These are phyloP conservation scores for Caenorhabditis panamensis DNA, from an alignment of 2,888 invertebrate species.

Conservation along the genomic window DNA sequence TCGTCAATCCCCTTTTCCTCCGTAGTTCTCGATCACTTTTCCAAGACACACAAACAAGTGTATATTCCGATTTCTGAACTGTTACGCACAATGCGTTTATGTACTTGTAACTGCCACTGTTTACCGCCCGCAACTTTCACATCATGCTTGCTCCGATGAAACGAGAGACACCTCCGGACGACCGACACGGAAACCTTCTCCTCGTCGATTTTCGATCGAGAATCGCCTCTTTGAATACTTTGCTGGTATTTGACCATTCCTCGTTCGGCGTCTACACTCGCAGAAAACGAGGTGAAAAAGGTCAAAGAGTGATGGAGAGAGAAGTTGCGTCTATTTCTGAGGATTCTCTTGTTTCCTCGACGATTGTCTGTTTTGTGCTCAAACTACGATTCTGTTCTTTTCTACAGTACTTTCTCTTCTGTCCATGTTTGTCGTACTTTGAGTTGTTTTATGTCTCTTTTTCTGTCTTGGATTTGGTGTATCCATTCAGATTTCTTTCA, in stretches of 20 bases:
- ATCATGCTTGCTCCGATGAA: constrained; percentile 52
- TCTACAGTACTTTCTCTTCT: neutral
- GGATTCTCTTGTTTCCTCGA: neutral
- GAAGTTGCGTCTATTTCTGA: too few species aligned
- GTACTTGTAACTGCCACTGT: constrained; percentile 39
- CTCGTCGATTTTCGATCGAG: constrained; percentile 25
- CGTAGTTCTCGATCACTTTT: constrained; percentile 49
- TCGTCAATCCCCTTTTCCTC: neutral
- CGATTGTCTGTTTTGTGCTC: neutral
- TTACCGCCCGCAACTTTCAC: constrained; percentile 12
- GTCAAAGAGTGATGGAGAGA: constrained; percentile 23
- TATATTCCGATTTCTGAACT: constrained; percentile 56
- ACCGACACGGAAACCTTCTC: neutral
- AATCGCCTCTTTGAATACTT: neutral
- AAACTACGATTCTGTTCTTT: constrained; percentile 1
- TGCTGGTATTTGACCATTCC: constrained; percentile 11
- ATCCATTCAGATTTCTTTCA: too few species aligned
- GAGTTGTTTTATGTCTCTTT: too few species aligned
- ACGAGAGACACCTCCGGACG: constrained; percentile 30
- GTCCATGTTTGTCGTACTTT: neutral
- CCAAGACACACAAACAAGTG: constrained; percentile 14
- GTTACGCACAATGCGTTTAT: constrained; percentile 23
- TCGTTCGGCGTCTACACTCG: constrained; percentile 8
- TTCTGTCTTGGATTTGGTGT: too few species aligned
- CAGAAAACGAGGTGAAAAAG: constrained; percentile 14